These are phyloP conservation scores for Premnoplex brunnescens DNA, from an alignment of 2,797 vertebrate species.

Conservation along the genomic window DNA sequence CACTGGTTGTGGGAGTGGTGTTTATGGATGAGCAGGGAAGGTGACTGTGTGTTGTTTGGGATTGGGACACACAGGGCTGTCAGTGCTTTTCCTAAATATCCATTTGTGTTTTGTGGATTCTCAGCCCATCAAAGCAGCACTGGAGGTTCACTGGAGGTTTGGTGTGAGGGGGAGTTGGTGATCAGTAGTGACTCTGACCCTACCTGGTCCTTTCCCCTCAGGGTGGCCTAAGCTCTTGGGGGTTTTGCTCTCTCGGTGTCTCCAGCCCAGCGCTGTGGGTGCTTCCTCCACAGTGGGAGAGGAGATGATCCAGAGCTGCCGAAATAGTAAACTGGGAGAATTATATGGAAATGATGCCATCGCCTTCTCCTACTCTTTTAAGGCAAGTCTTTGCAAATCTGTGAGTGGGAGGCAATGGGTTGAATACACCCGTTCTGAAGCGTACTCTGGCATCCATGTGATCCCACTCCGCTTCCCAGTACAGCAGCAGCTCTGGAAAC, in stretches of 20 bases:
- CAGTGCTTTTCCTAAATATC: background rate
- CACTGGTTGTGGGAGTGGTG: background rate
- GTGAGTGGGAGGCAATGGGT: slow-evolving; percentile 26
- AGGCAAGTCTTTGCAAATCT: slow-evolving; percentile 20
- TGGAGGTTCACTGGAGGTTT: background rate
- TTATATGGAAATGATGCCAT: slow-evolving; percentile 40
- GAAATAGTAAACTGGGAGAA: slow-evolving; percentile 39
- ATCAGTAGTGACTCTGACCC: background rate
- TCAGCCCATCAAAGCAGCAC: background rate
- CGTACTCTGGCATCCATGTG: background rate
- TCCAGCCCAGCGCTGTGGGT: background rate
- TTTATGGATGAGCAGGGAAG: background rate
- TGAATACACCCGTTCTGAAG: slow-evolving; percentile 1
- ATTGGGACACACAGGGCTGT: background rate
- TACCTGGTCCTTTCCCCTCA: background rate
- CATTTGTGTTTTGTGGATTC: background rate
- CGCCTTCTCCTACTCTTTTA: slow-evolving; percentile 40
- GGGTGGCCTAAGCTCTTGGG: background rate
- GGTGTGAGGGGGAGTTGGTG: background rate
- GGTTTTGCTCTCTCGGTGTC: background rate
- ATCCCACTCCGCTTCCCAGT: background rate
- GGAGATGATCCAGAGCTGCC: background rate
- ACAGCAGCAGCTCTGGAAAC: background rate
- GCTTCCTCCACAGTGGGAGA: background rate
- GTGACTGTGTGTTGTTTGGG: fast-evolving